Evolutionary conservation across 2,888 invertebrate species (phyloP).

Genomic region (Ormyrus labotus): DNA sequence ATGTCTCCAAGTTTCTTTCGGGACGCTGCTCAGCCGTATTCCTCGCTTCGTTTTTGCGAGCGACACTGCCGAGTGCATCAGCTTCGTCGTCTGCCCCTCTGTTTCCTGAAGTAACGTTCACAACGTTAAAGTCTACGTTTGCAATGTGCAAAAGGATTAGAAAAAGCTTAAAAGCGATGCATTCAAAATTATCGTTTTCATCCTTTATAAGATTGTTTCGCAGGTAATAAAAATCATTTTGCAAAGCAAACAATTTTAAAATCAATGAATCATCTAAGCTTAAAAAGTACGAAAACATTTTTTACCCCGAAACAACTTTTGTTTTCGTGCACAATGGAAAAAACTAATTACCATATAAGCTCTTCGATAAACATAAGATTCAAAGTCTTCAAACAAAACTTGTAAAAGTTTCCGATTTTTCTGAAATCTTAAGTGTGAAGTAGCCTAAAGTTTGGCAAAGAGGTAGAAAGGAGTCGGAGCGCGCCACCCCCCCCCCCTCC

Average conservation of each 20-base stretch:
- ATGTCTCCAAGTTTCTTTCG: conserved; percentile 72
- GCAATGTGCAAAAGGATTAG: too few relatives aligned
- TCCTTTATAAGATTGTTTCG: too few relatives aligned
- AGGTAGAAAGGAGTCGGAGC: background rate
- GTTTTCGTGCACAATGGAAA: too few relatives aligned
- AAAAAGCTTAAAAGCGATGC: too few relatives aligned
- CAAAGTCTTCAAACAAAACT: too few relatives aligned
- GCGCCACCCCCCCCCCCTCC: conserved; percentile 52
- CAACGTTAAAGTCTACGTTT: background rate
- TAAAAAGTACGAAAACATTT: background rate
- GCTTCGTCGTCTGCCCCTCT: conserved; percentile 19
- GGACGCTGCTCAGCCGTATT: conserved; percentile 62
- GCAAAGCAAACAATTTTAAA: background rate
- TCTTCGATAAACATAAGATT: too few relatives aligned
- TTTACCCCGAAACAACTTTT: background rate
- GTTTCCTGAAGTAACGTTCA: background rate
- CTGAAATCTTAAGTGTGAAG: background rate
- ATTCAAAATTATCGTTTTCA: too few relatives aligned
- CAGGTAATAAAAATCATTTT: background rate
- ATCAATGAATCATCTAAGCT: background rate
- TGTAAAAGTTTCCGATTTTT: too few relatives aligned
- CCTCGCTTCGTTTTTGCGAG: conserved; percentile 63
- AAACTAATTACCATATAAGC: too few relatives aligned
- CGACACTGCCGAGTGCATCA: conserved; percentile 29
- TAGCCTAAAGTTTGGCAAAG: conserved; percentile 2